Conservation (phyloP, 2,888 invertebrate genomes). For the Cephus nigrinus region DNA sequence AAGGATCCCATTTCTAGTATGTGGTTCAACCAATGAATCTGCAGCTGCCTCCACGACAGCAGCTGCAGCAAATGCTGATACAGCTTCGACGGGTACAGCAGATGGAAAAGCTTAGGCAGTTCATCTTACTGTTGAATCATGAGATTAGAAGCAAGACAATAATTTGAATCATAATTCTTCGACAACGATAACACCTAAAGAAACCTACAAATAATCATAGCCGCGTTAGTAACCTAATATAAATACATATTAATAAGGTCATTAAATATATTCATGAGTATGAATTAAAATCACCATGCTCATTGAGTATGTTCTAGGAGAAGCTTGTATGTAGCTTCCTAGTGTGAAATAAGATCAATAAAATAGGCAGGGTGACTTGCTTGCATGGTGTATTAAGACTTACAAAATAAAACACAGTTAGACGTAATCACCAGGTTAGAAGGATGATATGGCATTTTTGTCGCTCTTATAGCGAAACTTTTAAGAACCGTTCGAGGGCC, state of each 20-base stretch:
- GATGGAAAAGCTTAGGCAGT: conserved; percentile 26
- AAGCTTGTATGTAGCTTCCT: background rate
- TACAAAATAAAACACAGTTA: conserved; percentile 60
- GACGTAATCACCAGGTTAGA: conserved; percentile 37
- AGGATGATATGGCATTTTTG: background rate
- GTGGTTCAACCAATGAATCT: conserved; percentile 73
- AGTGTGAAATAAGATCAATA: background rate
- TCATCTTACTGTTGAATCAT: background rate
- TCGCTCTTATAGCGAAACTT: background rate
- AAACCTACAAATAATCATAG: conserved; percentile 4
- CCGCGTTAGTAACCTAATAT: background rate
- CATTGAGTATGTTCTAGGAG: background rate
- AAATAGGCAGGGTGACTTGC: conserved; percentile 34
- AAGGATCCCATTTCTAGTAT: conserved; percentile 80
- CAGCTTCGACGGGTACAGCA: conserved; percentile 28
- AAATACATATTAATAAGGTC: background rate
- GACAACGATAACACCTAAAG: background rate
- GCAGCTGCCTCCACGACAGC: conserved; percentile 73
- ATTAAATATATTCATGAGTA: background rate
- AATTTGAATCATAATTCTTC: background rate
- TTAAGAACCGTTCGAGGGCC: background rate
- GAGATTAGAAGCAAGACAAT: background rate
- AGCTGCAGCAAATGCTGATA: conserved; percentile 62
- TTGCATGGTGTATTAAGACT: conserved; percentile 58
- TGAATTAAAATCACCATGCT: background rate